Conservation (phyloP, 2,113 vertebrate species). For the Austrofundulus limnaeus region DNA sequence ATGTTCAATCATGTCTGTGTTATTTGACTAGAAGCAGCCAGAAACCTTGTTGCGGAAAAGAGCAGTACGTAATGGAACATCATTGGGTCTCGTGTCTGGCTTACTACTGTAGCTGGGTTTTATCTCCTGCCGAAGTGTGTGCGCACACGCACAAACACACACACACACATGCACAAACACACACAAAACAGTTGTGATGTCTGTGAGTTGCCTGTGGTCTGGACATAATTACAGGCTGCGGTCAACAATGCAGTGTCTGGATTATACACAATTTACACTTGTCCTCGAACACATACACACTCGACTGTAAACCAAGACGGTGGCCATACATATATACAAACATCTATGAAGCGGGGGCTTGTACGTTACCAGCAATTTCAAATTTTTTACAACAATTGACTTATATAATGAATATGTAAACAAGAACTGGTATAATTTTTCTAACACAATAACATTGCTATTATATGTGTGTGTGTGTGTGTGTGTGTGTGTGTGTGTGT, state of each 20-base stretch:
- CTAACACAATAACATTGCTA: background rate
- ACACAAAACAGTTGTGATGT: conserved; percentile 65
- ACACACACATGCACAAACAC: conserved; percentile 42
- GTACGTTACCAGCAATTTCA: background rate
- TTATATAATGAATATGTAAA: background rate
- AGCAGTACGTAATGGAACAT: conserved; percentile 81
- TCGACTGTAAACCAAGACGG: conserved; percentile 31
- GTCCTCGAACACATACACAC: conserved; percentile 49
- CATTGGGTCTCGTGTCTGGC: conserved; percentile 76
- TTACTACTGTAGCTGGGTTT: conserved; percentile 71
- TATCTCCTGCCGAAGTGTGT: conserved; percentile 52
- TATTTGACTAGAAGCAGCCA: conserved; percentile 56
- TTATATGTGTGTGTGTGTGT: no score
- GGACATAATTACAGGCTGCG: conserved; percentile 68
- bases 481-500: no score
- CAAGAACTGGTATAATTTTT: background rate
- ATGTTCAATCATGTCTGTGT: conserved; percentile 54
- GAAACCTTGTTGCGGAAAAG: conserved; percentile 68
- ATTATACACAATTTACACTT: conserved; percentile 71
- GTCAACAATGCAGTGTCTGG: conserved; percentile 62
- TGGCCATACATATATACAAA: conserved; percentile 6
- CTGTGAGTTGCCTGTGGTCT: conserved; percentile 66
- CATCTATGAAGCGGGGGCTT: background rate
- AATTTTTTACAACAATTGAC: no score
- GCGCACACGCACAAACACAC: conserved; percentile 34